Percentiles rank a stretch among this genome's conserved stretches.
Evolutionary conservation across 1,140 invertebrate genomes (phyloP).

Genomic region (Halesus radiatus): DNA sequence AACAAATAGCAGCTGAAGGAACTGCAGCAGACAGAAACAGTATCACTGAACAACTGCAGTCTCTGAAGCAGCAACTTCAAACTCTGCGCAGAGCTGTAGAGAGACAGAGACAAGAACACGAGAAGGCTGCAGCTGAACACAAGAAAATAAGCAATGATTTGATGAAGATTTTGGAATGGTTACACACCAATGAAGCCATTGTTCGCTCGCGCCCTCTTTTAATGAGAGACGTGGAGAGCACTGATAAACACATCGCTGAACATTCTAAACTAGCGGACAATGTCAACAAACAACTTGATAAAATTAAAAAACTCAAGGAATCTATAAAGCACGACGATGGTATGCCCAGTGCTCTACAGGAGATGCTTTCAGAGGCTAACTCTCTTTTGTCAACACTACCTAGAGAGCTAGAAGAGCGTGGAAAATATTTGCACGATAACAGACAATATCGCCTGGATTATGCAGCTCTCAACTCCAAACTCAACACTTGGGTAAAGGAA

Average conservation of each 20-base stretch:
- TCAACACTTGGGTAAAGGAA: conserved; percentile 88
- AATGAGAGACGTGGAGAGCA: conserved; percentile 82
- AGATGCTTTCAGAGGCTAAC: conserved; percentile 87
- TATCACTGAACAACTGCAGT: conserved; percentile 89
- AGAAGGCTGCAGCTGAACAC: conserved; percentile 88
- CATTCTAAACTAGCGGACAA: conserved; percentile 80
- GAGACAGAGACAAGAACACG: conserved; percentile 87
- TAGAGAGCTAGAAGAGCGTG: conserved; percentile 82
- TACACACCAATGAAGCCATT: conserved; percentile 86
- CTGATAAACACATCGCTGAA: conserved; percentile 85
- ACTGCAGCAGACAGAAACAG: conserved; percentile 88
- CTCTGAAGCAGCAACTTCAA: conserved; percentile 87
- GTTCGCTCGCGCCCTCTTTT: conserved; percentile 87
- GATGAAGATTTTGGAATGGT: conserved; percentile 85
- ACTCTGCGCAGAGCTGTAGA: conserved; percentile 86
- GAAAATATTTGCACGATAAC: conserved; percentile 85
- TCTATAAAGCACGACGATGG: conserved; percentile 80
- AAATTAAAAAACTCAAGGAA: conserved; percentile 78
- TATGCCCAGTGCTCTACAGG: conserved; percentile 82
- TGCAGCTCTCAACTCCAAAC: conserved; percentile 78
- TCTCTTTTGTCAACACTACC: conserved; percentile 84
- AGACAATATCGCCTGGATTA: conserved; percentile 84
- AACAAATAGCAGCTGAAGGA: conserved; percentile 91
- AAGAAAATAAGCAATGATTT: conserved; percentile 85
- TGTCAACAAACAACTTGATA: conserved; percentile 80